Conservation (phyloP, 2,797 vertebrate species). For the Hipposideros larvatus region DNA sequence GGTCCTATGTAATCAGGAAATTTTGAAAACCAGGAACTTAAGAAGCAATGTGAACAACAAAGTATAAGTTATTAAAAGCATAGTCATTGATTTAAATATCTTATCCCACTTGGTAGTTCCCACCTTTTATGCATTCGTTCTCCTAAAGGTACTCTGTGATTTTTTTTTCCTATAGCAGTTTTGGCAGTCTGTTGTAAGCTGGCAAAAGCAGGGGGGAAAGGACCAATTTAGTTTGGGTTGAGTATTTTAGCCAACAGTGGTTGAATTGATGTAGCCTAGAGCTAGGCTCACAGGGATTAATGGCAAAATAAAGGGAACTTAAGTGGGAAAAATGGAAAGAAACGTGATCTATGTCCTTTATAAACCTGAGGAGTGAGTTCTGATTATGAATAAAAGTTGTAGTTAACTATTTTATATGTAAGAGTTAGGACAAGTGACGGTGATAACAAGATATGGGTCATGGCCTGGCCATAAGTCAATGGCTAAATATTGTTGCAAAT, state of each 20-base stretch:
- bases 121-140: too few relatives aligned
- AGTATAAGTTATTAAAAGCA: neutral
- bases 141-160: neutral
- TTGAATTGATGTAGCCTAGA: neutral
- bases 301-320: neutral
- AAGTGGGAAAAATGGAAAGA: neutral
- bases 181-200: neutral
- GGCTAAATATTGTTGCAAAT: neutral
- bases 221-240: neutral
- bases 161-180: neutral
- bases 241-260: neutral
- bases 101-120: neutral
- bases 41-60: neutral
- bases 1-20: neutral
- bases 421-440: neutral
- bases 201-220: neutral
- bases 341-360: neutral
- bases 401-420: neutral
- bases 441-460: neutral
- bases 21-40: neutral
- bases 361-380: neutral
- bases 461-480: neutral
- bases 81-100: neutral
- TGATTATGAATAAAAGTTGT: neutral
- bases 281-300: neutral